Evolutionary conservation across 2,113 vertebrate genomes (phyloP).

Genomic region (Irena cyanogastra): DNA sequence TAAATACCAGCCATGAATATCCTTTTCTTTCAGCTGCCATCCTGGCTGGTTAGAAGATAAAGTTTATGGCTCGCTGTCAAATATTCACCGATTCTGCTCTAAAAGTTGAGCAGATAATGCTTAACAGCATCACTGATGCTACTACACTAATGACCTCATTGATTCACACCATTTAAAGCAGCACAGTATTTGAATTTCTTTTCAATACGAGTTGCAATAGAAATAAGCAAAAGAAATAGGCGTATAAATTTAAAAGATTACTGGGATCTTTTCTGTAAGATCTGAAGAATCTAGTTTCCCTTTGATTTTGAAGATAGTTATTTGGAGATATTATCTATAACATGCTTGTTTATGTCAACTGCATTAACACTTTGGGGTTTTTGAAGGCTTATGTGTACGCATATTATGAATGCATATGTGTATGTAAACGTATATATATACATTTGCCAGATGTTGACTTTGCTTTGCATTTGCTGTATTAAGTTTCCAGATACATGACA

Average conservation of each 20-base stretch:
- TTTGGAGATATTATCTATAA: background rate
- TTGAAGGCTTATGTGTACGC: background rate
- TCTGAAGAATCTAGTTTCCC: background rate
- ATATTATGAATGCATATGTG: background rate
- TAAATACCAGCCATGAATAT: background rate
- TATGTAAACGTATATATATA: background rate
- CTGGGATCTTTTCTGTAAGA: background rate
- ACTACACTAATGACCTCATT: background rate
- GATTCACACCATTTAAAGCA: background rate
- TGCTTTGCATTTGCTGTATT: background rate
- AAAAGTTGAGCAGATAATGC: background rate
- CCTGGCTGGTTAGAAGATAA: background rate
- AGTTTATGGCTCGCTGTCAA: background rate
- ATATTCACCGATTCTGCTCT: background rate
- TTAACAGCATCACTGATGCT: background rate
- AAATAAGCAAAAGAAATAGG: background rate
- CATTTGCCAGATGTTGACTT: background rate
- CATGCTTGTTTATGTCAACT: fast-evolving
- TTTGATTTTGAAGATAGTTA: background rate
- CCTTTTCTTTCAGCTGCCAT: background rate
- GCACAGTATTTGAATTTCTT: background rate
- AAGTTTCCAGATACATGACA: background rate
- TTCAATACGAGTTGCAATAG: background rate
- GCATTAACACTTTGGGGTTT: background rate
- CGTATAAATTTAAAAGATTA: background rate